Percentiles rank a stretch among this genome's conserved stretches.
These are phyloP conservation scores for Drosophila neoperkinsi DNA, from an alignment of 2,888 invertebrate genomes.

Conservation along the genomic window DNA sequence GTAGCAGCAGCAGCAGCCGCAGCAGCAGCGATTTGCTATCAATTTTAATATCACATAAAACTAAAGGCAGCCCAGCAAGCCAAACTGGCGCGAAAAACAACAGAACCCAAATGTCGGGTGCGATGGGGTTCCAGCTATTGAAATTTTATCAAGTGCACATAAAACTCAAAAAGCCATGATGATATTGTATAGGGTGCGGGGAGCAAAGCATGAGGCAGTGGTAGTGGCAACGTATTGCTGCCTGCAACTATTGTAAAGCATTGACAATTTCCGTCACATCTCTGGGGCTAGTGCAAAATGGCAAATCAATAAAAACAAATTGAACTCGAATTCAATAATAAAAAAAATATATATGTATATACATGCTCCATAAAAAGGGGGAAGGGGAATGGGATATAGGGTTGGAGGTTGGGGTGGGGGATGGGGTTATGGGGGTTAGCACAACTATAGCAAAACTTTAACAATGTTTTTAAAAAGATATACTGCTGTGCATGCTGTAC, in stretches of 20 bases:
- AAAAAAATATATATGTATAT: conserved; percentile 43
- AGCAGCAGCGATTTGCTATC: conserved; percentile 73
- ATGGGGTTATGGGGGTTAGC: background rate
- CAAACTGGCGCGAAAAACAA: conserved; percentile 70
- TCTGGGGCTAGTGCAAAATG: conserved; percentile 80
- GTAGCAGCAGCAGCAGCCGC: background rate
- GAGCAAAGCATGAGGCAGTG: background rate
- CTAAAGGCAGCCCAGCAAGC: conserved; percentile 69
- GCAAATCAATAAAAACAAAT: conserved; percentile 84
- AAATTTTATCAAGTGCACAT: conserved; percentile 79
- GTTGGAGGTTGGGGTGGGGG: background rate
- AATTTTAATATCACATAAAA: conserved; percentile 79
- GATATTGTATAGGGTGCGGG: conserved; percentile 41
- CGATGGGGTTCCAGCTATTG: conserved; percentile 60
- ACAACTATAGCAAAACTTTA: conserved; percentile 71
- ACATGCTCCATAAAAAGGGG: background rate
- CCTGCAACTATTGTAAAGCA: conserved; percentile 81
- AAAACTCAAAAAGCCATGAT: conserved; percentile 81
- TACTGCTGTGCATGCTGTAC: conserved; percentile 72
- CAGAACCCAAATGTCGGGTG: conserved; percentile 25
- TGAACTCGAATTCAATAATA: conserved; percentile 82
- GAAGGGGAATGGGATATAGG: background rate
- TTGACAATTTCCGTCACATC: conserved; percentile 83
- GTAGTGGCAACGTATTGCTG: conserved; percentile 27
- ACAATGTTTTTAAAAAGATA: conserved; percentile 81